A percentile compares a stretch with the other conserved stretches of the same genome.
phyloP scores from a whole-genome alignment of 2,113 vertebrate genomes.

The Hyaena hyaena region DNA sequence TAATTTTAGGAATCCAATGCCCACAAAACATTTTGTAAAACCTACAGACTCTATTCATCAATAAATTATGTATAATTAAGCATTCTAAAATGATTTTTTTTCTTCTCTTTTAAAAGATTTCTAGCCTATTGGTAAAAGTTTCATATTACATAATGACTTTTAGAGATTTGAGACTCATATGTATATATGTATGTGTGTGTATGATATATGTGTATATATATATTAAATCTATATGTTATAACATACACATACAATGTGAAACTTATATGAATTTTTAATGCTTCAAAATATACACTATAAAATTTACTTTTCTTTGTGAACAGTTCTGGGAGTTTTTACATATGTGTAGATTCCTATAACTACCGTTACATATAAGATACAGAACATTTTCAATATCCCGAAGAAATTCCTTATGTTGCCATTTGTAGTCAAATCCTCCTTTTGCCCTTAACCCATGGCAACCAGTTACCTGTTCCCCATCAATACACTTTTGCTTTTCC shows the following conservation, averaged over 20 bases:
- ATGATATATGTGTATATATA: neutral
- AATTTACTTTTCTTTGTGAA: neutral
- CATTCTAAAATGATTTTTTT: slow-evolving; percentile 29
- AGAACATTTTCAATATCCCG: neutral
- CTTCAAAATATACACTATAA: slow-evolving; percentile 26
- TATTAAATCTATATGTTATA: neutral
- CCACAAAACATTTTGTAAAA: slow-evolving; percentile 56
- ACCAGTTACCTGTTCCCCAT: neutral
- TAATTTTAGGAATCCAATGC: slow-evolving; percentile 70
- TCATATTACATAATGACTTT: slow-evolving; percentile 9
- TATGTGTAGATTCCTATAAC: neutral
- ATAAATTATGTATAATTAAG: slow-evolving; percentile 66
- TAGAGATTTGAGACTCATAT: neutral
- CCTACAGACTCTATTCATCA: slow-evolving; percentile 51
- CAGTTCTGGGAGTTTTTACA: slow-evolving; percentile 13
- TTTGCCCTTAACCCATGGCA: neutral
- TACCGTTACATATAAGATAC: neutral
- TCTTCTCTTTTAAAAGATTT: neutral
- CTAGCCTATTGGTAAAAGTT: neutral
- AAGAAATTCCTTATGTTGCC: neutral
- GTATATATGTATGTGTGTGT: neutral
- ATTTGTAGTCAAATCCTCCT: neutral
- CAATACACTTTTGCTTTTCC: neutral
- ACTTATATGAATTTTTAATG: neutral
- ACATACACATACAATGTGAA: neutral